Conservation (phyloP, 1,140 invertebrate genomes). For the Caenorhabditis elegans region DNA sequence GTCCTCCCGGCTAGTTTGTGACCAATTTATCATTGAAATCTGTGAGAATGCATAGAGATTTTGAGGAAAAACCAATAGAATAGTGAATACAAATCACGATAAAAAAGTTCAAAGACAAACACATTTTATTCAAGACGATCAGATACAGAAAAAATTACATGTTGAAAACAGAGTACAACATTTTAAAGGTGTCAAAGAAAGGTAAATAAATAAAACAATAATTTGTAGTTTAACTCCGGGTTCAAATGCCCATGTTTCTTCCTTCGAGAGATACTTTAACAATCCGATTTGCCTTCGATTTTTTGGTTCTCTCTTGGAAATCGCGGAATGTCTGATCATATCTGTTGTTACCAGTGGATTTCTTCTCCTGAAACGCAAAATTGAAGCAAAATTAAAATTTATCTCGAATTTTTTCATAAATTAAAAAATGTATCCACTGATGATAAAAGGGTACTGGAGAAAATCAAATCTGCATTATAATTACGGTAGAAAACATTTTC, state of each 20-base stretch:
- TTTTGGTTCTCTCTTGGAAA: slow-evolving; percentile 59
- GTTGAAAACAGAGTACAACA: no score
- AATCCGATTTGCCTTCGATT: slow-evolving; percentile 49
- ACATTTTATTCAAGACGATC: not conserved
- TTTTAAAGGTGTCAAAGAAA: not conserved
- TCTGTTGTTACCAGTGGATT: slow-evolving; percentile 44
- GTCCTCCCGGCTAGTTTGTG: no score
- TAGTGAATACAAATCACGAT: not conserved
- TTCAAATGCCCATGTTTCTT: slow-evolving; percentile 46
- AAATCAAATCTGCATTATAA: no score
- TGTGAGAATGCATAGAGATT: not conserved
- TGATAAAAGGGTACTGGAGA: no score
- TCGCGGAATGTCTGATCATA: slow-evolving; percentile 57
- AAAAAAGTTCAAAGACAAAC: not conserved
- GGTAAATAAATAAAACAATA: not conserved
- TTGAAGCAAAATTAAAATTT: not conserved
- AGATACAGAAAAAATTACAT: not conserved
- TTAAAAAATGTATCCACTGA: no score
- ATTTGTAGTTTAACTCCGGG: not conserved
- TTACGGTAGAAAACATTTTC: no score
- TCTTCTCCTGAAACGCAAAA: slow-evolving; percentile 42
- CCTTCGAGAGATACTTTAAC: slow-evolving; percentile 59
- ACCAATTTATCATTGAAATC: no score
- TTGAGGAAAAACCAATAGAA: not conserved
- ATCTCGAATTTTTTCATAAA: no score